Percentiles rank a stretch among this genome's conserved stretches.
phyloP scores from a whole-genome alignment of 2,888 invertebrate genomes.

The Cremastobaeus sp. region DNA sequence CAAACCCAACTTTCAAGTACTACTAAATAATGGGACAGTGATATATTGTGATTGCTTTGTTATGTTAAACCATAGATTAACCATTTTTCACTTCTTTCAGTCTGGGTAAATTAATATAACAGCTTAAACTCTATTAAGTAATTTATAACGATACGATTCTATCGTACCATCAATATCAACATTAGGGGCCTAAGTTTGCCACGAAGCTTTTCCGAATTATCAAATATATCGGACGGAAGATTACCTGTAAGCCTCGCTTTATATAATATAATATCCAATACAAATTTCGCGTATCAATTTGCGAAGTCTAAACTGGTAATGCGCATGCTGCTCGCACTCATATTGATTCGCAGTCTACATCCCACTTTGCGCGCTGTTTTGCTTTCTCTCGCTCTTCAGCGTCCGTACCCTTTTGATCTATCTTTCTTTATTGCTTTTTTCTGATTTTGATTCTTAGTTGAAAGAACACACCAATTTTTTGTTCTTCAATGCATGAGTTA shows the following conservation, averaged over 20 bases:
- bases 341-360: conserved; percentile 70
- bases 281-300: conserved; percentile 68
- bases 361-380: conserved; percentile 54
- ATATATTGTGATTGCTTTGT: too few relatives aligned
- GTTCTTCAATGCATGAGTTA: conserved; percentile 1
- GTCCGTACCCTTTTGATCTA: background rate
- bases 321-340: conserved; percentile 73
- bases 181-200: conserved; percentile 12
- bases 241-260: conserved; percentile 35
- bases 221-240: conserved; percentile 48
- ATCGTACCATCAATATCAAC: conserved; percentile 17
- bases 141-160: conserved; percentile 7
- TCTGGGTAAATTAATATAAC: too few relatives aligned
- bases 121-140: background rate
- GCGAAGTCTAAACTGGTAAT: conserved; percentile 67
- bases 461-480: conserved; percentile 9
- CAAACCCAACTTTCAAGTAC: too few relatives aligned
- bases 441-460: conserved; percentile 18
- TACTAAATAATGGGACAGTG: too few relatives aligned
- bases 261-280: conserved; percentile 60
- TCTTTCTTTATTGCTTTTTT: background rate
- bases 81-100: too few relatives aligned
- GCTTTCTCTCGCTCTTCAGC: conserved; percentile 46
- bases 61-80: too few relatives aligned
- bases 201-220: conserved; percentile 21